Evolutionary conservation across 2,797 vertebrate genomes (phyloP).

Genomic region (Darevskia mixta): DNA sequence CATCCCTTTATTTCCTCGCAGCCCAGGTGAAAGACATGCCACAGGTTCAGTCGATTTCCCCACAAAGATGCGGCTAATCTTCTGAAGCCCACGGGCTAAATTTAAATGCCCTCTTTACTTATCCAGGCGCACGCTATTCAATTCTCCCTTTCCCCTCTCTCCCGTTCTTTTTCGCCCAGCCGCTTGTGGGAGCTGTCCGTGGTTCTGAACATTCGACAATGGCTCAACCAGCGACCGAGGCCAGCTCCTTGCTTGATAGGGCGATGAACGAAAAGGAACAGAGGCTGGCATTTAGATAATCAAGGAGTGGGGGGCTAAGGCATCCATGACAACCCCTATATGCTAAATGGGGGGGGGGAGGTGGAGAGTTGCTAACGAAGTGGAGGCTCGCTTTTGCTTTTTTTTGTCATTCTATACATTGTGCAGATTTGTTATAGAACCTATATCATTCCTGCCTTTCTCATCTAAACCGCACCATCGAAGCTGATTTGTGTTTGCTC

Average conservation of each 20-base stretch:
- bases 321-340: slow-evolving; percentile 15
- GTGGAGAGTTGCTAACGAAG: no score
- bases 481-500: neutral
- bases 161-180: neutral
- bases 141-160: neutral
- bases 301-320: slow-evolving; percentile 19
- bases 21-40: neutral
- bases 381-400: neutral
- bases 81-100: neutral
- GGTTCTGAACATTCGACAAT: slow-evolving; percentile 77
- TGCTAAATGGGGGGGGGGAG: neutral
- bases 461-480: neutral
- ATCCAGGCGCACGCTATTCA: neutral
- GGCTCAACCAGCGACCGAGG: neutral
- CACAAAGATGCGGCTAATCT: no score
- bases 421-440: neutral
- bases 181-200: slow-evolving; percentile 76
- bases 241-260: rapidly evolving
- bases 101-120: neutral
- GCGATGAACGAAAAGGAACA: neutral
- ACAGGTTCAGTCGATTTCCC: neutral
- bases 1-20: neutral
- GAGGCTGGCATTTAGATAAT: neutral
- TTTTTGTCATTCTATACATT: neutral
- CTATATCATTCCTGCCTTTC: no score